phyloP scores from a whole-genome alignment of 2,888 invertebrate species.

The Drosophila ezoana region DNA sequence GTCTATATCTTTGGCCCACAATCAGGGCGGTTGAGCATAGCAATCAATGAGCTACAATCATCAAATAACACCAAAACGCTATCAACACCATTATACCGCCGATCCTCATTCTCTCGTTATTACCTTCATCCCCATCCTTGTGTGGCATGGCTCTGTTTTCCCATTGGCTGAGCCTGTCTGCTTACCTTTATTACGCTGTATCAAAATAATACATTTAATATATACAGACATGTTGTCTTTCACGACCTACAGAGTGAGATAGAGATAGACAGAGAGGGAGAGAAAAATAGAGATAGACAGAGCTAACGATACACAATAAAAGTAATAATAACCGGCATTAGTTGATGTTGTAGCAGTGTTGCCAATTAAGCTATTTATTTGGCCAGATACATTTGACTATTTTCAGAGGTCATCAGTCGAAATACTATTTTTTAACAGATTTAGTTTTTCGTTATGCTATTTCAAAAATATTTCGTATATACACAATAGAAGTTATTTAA shows the following conservation, averaged over 20 bases:
- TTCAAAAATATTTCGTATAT: no score
- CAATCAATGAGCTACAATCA: constrained; percentile 27
- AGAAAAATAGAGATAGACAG: constrained; percentile 2
- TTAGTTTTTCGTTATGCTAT: no score
- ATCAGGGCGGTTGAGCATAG: constrained; percentile 14
- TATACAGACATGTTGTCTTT: constrained; percentile 11
- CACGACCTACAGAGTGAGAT: not conserved
- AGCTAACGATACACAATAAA: constrained; percentile 2
- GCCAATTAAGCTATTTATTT: no score
- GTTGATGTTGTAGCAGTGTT: no score
- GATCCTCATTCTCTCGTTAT: constrained; percentile 7
- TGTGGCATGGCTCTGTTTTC: not conserved
- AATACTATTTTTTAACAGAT: no score
- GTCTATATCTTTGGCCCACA: constrained; percentile 6
- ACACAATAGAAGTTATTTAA: no score
- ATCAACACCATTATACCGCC: constrained; percentile 1
- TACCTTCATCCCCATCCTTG: not conserved
- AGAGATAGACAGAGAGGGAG: not conserved
- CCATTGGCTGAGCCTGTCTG: constrained; percentile 12
- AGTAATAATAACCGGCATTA: constrained; percentile 6
- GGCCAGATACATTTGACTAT: no score
- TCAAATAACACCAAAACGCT: constrained; percentile 3
- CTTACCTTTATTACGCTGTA: constrained; percentile 9
- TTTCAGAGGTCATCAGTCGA: no score
- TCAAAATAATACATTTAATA: constrained; percentile 21